Evolutionary conservation across 2,888 invertebrate genomes (phyloP).

Genomic region (Tinea pellionella): DNA sequence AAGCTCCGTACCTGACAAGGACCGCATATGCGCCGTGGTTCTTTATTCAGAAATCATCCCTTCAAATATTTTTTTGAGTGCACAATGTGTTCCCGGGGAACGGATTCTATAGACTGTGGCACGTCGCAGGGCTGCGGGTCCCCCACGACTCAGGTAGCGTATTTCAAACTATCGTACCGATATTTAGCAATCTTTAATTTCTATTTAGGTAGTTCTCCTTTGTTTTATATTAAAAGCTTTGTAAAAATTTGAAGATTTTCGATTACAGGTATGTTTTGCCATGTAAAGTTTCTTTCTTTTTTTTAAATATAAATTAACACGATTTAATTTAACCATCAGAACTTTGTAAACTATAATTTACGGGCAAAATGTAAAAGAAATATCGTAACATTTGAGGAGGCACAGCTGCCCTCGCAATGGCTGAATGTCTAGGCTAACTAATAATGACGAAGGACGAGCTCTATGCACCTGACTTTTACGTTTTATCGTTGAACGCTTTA

Average conservation of each 20-base stretch:
- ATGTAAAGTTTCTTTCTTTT: neutral
- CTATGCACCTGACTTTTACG: neutral
- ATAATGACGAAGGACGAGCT: neutral
- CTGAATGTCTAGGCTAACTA: conserved; percentile 3
- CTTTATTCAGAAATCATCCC: neutral
- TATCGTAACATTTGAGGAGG: neutral
- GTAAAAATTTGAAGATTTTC: neutral
- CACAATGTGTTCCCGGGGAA: conserved; percentile 47
- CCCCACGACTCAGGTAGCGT: neutral
- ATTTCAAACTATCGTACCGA: neutral
- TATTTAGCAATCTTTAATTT: neutral
- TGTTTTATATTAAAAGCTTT: neutral
- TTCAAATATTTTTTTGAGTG: conserved; percentile 36
- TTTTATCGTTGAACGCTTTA: neutral
- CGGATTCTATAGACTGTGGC: conserved; percentile 31
- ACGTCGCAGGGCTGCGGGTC: neutral
- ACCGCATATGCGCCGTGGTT: conserved; percentile 11
- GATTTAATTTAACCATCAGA: too few species aligned
- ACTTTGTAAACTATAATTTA: neutral
- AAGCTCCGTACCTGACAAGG: conserved; percentile 13
- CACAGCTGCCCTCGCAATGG: neutral
- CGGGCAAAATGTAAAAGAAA: neutral
- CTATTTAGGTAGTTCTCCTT: neutral
- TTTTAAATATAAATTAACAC: too few species aligned
- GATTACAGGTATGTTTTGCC: neutral